Base-by-base conservation (phyloP, 23 tunicate species). In the Styela clava region DNA sequence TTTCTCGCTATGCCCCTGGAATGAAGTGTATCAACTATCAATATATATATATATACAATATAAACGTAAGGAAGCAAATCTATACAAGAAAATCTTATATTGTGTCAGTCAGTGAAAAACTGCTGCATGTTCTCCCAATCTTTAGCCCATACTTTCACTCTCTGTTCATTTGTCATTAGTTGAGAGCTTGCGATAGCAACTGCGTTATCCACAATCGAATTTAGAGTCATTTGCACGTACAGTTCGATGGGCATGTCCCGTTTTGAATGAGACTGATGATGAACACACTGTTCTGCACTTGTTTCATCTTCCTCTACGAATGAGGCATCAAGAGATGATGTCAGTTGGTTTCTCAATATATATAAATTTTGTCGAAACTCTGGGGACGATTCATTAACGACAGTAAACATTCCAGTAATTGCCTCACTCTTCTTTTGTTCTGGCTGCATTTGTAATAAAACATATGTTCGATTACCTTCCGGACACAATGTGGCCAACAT, bases 101-200 rank as follows among this genome's bases (percentile, higher is more conserved):
- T n/a, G n/a, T n/a, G n/a, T n/a, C n/a, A n/a, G n/a, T n/a, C n/a
- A n/a, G n/a, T 12, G 56, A 89, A 89, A 65, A 62, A 89, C 37
- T 28, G 33, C 64, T 89, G 84, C 95, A 85, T 74, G 26, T 73
- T 61, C 2, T 28, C 32, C 95, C 95, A 89, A 83, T 89, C 95
- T 52, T 74, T 74, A 30, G 80, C 68, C 89, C 89, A 89, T 16
- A 81, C 68, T 56, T 73, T 81, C 51, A 73, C 82, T 29, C 95
- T 61, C 33, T 61, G 68, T 18, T 89, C 95, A 26, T 89, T 83
- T 56, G 89, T 74, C 85, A 89, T 89, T 61, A 85, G 69, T 16
- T 79, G 73, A 16, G 69, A 63, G n/a, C 86, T 89, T 61, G 89
- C 83, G 34, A 78, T 85, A 9, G 95, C 89, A 69, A 89, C 86